Conservation (phyloP, 2,797 vertebrate species). For the Phalloptychus januarius region DNA sequence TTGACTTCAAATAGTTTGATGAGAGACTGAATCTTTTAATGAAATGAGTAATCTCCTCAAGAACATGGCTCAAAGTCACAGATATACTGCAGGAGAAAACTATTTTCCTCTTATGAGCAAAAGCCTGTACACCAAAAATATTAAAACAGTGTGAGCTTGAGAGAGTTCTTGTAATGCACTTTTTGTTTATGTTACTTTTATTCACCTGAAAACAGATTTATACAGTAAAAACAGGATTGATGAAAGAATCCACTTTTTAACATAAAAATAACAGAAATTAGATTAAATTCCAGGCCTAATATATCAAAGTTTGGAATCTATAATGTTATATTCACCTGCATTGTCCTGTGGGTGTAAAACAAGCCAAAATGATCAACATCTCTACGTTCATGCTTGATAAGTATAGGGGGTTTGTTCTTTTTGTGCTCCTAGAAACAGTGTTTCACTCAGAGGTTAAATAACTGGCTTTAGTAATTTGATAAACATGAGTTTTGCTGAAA, state of each 20-base stretch:
- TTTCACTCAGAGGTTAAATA: not conserved
- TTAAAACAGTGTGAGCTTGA: not conserved
- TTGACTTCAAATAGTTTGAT: conserved; percentile 50
- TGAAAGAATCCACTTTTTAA: not conserved
- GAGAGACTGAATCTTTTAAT: conserved; percentile 36
- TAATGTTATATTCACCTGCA: not conserved
- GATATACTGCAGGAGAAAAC: not conserved
- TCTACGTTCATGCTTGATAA: not conserved
- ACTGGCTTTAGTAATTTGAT: not conserved
- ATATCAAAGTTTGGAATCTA: not conserved
- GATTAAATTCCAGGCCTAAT: not conserved
- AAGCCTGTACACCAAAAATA: not conserved
- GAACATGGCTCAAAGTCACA: conserved; percentile 37
- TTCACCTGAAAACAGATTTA: not conserved
- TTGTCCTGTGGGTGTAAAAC: not conserved
- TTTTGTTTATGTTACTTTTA: not conserved
- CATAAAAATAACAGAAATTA: not conserved
- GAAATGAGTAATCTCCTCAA: conserved; percentile 31
- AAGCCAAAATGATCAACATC: not conserved
- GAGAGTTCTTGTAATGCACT: not conserved
- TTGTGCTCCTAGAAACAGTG: not conserved
- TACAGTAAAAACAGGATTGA: not conserved
- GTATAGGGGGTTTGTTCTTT: not conserved
- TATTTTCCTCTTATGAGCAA: not conserved
- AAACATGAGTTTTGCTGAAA: not conserved